Evolutionary conservation across 2,888 invertebrate genomes (phyloP), one percentile per base, ranked within the genome.

Genomic region (Copidosoma aretas): DNA sequence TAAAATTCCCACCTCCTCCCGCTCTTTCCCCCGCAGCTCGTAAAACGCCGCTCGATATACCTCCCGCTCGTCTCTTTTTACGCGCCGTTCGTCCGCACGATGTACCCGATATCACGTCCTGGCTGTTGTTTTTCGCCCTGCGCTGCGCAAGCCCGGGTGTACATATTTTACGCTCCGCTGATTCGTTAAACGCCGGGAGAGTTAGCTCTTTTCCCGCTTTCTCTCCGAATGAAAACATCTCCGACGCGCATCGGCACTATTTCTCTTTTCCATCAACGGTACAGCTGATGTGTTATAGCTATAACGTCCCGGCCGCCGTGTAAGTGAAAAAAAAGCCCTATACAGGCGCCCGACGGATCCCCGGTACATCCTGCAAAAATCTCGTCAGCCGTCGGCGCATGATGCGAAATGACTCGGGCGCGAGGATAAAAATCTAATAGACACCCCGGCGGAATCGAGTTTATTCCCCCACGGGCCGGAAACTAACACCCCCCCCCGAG

Each of bases 391-490:
- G 19, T 56, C 41, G 24, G 41, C 32, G 51, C 56, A 56, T 52
- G 46, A 68, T 52, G 56, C 56, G 62, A 70, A 71, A 71, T 67
- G 69, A 59, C 60, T 70, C 49, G 53, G 49, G 57, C 60, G 53
- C 67, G 70, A 69, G 77, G 75, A 79, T 79, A 82, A 81, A 81
- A 82, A 82, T 82, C 81, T 82, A 82, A 82, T 82, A 82, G 79
- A 81, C 77, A 75, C 77, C 77, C 71, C 54, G 57, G 22, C 51
- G 74, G 71, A 82, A 82, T 82, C 76, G 82, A 82, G 77, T 82
- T 82, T 82, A 75, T 72, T 73, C 77, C 76, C 76, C 75, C 53
- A 66, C 67, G 52, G 70, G 56, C 41, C 21, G 51, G 77, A 77
- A 77, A 78, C 75, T 75, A 76, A 75, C 75, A 73, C 74, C 69